Conservation (phyloP, 2,113 vertebrate genomes). For the Apodemus speciosus region DNA sequence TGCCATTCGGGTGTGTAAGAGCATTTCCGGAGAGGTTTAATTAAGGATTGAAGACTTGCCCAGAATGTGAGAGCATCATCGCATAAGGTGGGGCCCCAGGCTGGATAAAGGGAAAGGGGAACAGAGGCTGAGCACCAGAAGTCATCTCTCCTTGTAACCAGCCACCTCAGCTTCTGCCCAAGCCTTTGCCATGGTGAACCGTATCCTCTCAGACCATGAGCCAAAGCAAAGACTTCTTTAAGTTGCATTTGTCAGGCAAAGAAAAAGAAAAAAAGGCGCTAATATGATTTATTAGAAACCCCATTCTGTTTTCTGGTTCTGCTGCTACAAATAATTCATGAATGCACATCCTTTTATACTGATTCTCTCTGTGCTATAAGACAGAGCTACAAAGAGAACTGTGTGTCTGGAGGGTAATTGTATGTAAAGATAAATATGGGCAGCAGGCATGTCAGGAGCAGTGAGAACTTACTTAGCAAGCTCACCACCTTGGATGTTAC, state of each 20-base stretch:
- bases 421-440: not conserved
- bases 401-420: not conserved
- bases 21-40: not conserved
- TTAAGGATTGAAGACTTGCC: not conserved
- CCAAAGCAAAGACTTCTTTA: not conserved
- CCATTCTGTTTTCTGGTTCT: not conserved
- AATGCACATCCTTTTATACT: not conserved
- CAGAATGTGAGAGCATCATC: not conserved
- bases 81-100: not conserved
- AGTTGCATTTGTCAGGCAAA: not conserved
- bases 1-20: not conserved
- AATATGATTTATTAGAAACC: not conserved
- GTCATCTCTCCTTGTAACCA: not conserved
- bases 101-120: not conserved
- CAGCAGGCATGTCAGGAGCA: not conserved
- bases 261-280: not conserved
- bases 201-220: not conserved
- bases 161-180: not conserved
- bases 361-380: not conserved
- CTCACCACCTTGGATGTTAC: not conserved
- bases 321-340: not conserved
- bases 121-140: not conserved
- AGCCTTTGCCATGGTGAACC: not conserved
- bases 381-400: not conserved
- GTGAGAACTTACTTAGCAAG: not conserved